phyloP scores from a whole-genome alignment of 2,797 vertebrate species.

The Mastacembelus armatus region DNA sequence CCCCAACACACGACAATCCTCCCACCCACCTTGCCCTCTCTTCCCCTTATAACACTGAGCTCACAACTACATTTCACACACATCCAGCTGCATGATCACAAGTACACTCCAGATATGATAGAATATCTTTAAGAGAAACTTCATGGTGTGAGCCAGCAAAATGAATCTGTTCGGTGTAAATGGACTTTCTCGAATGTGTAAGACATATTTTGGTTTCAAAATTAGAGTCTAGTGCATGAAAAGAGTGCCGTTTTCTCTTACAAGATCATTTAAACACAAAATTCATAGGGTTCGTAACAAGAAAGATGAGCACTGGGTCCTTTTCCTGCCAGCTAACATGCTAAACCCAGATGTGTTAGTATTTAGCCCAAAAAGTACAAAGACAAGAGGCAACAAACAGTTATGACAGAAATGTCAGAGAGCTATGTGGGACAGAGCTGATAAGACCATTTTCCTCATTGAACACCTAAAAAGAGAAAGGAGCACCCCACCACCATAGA shows the following conservation, averaged over 20 bases:
- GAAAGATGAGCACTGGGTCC: neutral
- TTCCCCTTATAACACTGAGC: conserved; percentile 62
- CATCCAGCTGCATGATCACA: conserved; percentile 57
- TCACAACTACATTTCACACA: conserved; percentile 58
- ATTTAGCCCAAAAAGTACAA: conserved; percentile 23
- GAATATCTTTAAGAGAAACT: conserved; percentile 3
- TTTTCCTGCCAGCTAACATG: neutral
- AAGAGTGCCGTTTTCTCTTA: neutral
- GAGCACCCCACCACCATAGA: conserved; percentile 34
- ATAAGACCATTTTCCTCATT: conserved; percentile 35
- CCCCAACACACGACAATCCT: conserved; percentile 15
- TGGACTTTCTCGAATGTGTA: neutral
- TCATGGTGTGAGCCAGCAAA: conserved; percentile 1
- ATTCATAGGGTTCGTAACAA: neutral
- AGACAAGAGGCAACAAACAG: conserved; percentile 6
- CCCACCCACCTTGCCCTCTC: conserved; percentile 8
- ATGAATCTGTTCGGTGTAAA: neutral
- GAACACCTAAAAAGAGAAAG: conserved; percentile 53
- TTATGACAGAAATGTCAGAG: neutral
- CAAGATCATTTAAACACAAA: neutral
- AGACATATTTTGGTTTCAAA: conserved; percentile 1
- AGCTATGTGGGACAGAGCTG: conserved; percentile 39
- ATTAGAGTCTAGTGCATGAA: neutral
- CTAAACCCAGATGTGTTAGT: neutral
- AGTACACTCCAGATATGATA: conserved; percentile 19